phyloP scores from a whole-genome alignment of 2,888 invertebrate genomes.

The Andrena flavipes region DNA sequence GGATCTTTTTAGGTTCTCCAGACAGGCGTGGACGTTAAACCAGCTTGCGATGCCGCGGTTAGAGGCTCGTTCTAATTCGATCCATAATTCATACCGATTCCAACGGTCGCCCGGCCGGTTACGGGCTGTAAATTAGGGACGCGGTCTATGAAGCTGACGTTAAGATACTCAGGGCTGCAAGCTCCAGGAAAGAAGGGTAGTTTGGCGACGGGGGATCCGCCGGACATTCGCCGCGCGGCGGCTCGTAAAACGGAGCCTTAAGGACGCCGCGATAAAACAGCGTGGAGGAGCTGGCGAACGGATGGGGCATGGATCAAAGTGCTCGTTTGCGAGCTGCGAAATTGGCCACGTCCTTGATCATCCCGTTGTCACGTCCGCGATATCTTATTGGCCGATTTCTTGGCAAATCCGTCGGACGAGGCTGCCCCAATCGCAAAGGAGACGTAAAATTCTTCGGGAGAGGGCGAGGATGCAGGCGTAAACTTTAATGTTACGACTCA shows the following conservation, averaged over 20 bases:
- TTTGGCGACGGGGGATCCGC: not conserved
- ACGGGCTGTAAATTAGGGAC: slow-evolving; percentile 73
- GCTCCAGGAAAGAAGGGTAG: not conserved
- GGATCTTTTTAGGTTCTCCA: slow-evolving; percentile 23
- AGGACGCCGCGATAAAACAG: slow-evolving; percentile 32
- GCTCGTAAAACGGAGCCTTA: slow-evolving; percentile 45
- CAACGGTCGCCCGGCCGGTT: slow-evolving; percentile 47
- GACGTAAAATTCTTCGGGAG: not conserved
- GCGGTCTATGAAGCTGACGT: slow-evolving; percentile 71
- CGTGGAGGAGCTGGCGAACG: not conserved
- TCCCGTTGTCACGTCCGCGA: slow-evolving; percentile 5
- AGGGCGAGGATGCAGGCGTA: not conserved
- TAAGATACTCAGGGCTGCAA: not conserved
- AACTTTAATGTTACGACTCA: slow-evolving; percentile 6
- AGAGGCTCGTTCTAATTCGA: slow-evolving; percentile 69
- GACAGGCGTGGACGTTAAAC: slow-evolving; percentile 5
- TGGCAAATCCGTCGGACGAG: slow-evolving; percentile 12
- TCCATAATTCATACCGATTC: slow-evolving; percentile 78
- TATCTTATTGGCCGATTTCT: slow-evolving; percentile 10
- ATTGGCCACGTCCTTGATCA: slow-evolving; percentile 40
- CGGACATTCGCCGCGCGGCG: not conserved
- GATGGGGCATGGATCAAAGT: not conserved
- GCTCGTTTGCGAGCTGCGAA: slow-evolving; percentile 4
- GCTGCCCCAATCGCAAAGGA: too few relatives aligned
- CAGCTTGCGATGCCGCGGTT: slow-evolving; percentile 13